Base-by-base conservation (phyloP, 2,888 invertebrate species). In the Resseliella maxima region DNA sequence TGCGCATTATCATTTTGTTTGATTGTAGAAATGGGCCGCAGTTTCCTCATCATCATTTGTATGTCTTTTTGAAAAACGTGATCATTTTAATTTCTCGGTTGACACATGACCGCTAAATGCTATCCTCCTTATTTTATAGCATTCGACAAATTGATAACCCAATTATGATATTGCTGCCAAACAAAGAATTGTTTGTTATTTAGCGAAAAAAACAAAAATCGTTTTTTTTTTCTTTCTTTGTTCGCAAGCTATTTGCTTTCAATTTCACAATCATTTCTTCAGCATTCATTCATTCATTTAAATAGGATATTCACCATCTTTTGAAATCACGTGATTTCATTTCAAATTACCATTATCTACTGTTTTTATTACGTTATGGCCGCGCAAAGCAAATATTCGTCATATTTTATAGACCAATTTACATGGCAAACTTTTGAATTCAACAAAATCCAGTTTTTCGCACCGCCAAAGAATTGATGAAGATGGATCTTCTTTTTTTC, bases 131-230 rank as follows among this genome's bases (percentile, higher is more conserved):
- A 31, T 72, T 72, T 72, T 72, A 72, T 72, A 10, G n/a, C 24
- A 6, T 50, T 59, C 59, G 24, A 24, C 59, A 59, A 59, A 72
- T 31, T 35, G 72, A 72, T 27, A 72, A 18, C 72, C 72, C 72
- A 72, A 72, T 72, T 72, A 27, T 31, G 59, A 24, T 31, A 35
- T 35, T 72, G 72, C 2, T 18, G 31, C 31, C 12, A 27, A 35
- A 72, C 15, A 31, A 31, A 72, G 2, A 24, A 24, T 24, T 27
- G 6, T 0, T 50, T 27, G 2, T 59, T 24, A 59, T 59, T 59
- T 59, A 5, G 24, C 27, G 15, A 27, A 27, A 27, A 24, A 24
- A 59, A 24, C 18, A 59, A 24, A 50, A 21, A 3, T 50, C 21
- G 10, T 50, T 2, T 50, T 8, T 18, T 50, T 50, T 18, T 50